Percentiles rank a stretch among this genome's conserved stretches.
phyloP scores from a whole-genome alignment of 2,888 invertebrate species.

The Adela reaumurella region DNA sequence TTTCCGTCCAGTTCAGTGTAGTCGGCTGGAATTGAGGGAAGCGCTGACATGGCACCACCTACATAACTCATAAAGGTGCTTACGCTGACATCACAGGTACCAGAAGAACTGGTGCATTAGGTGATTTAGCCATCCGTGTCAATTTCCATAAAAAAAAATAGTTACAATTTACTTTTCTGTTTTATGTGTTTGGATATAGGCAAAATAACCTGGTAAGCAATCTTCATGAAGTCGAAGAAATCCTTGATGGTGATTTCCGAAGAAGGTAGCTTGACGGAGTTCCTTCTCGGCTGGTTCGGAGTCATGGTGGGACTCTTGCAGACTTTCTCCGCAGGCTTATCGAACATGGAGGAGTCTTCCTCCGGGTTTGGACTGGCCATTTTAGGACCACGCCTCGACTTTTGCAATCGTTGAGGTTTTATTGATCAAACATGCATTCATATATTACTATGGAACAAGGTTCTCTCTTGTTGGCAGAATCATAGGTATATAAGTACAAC shows the following conservation, averaged over 20 bases:
- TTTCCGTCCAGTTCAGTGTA: no score
- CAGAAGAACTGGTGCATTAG: no score
- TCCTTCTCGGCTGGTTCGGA: conserved; percentile 24
- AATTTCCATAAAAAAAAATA: no score
- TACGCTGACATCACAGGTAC: no score
- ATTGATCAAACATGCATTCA: background rate
- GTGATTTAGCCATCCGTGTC: no score
- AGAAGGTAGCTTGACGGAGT: conserved; percentile 20
- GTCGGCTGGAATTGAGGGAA: no score
- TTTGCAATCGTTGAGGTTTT: background rate
- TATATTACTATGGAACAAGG: background rate
- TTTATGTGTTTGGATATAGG: no score
- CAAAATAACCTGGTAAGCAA: conserved; percentile 65
- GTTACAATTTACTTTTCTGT: no score
- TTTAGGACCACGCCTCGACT: conserved; percentile 14
- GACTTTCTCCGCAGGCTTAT: conserved; percentile 20
- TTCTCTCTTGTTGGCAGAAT: no score
- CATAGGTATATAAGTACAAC: no score
- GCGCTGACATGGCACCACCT: no score
- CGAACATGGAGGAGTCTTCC: conserved; percentile 37
- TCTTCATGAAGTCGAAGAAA: conserved; percentile 70
- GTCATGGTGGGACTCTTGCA: conserved; percentile 21
- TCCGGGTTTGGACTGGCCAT: conserved; percentile 39
- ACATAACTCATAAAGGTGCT: no score
- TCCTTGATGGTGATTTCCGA: conserved; percentile 65